Evolutionary conservation across 1,140 invertebrate genomes (phyloP).

Genomic region (Ips nitidus): DNA sequence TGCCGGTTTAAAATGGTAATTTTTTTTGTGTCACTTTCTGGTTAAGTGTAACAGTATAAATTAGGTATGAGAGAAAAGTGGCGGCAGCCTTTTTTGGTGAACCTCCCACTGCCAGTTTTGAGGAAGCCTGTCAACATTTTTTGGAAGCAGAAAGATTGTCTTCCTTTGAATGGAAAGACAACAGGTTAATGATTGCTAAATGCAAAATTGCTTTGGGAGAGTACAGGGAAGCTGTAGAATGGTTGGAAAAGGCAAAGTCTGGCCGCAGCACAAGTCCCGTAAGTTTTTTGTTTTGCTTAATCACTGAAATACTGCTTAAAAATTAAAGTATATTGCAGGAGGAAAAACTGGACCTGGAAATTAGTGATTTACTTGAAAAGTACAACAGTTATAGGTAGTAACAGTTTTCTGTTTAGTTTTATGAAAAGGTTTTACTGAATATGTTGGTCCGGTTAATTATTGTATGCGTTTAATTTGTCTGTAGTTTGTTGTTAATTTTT

Average conservation of each 20-base stretch:
- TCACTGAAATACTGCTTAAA: background rate
- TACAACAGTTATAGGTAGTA: conserved; percentile 40
- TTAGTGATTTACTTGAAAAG: conserved; percentile 38
- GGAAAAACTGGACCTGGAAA: conserved; percentile 38
- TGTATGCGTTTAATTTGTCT: too few species aligned
- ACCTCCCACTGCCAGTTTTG: conserved; percentile 63
- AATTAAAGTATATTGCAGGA: conserved; percentile 35
- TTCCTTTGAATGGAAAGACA: conserved; percentile 65
- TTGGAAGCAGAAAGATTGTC: conserved; percentile 65
- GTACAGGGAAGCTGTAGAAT: conserved; percentile 59
- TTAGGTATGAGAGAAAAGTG: conserved; percentile 63
- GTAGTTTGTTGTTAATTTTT: too few species aligned
- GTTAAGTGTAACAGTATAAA: too few species aligned
- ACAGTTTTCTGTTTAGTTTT: background rate
- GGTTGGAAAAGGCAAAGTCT: conserved; percentile 57
- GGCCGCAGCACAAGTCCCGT: conserved; percentile 41
- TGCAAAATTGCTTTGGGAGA: conserved; percentile 61
- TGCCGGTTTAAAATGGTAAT: conserved; percentile 71
- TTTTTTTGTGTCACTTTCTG: conserved; percentile 45
- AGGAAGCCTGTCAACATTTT: conserved; percentile 69
- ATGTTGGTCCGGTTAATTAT: too few species aligned
- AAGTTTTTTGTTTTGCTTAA: conserved; percentile 8
- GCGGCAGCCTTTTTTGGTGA: conserved; percentile 69
- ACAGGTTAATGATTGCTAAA: conserved; percentile 70
- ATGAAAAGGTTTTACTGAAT: too few species aligned